Conservation (phyloP, 1,140 invertebrate species). For the Spodoptera frugiperda region DNA sequence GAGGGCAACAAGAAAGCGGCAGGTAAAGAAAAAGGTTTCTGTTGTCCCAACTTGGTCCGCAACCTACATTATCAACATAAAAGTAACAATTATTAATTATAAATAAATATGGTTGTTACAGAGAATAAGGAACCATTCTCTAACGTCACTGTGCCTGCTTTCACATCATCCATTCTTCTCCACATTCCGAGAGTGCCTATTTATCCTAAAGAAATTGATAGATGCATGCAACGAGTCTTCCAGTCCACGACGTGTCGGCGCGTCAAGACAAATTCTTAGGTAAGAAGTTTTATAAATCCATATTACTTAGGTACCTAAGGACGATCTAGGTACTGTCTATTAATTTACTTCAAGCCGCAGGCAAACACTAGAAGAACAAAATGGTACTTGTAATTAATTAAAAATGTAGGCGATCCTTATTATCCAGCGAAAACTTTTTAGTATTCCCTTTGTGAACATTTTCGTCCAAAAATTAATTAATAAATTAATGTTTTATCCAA, state of each 20-base stretch:
- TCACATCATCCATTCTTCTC: slow-evolving; percentile 99
- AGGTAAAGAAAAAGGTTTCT: slow-evolving; percentile 81
- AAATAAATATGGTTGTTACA: slow-evolving; percentile 80
- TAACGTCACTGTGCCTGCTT: slow-evolving; percentile 98
- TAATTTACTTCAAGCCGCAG: no score
- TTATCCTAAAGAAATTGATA: slow-evolving; percentile 97
- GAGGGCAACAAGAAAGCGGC: slow-evolving; percentile 92
- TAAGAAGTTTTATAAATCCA: slow-evolving; percentile 73
- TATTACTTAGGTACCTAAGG: no score
- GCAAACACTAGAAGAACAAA: no score
- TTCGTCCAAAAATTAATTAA: neutral
- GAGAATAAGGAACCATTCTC: slow-evolving; percentile 94
- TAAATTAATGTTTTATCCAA: neutral
- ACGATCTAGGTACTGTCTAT: no score
- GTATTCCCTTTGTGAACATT: no score
- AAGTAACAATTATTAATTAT: neutral
- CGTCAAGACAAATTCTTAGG: slow-evolving; percentile 94
- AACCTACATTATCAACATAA: neutral
- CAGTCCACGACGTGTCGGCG: slow-evolving; percentile 94
- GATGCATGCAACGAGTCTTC: slow-evolving; percentile 98
- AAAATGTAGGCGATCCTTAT: no score
- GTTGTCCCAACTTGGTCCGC: neutral
- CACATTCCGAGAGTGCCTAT: slow-evolving; percentile 98
- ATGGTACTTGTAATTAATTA: no score
- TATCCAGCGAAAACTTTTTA: no score